A percentile compares a stretch with the other conserved stretches of the same genome.
These are phyloP conservation scores for Adoxophyes honmai DNA, from an alignment of 1,140 invertebrate genomes.

Conservation along the genomic window DNA sequence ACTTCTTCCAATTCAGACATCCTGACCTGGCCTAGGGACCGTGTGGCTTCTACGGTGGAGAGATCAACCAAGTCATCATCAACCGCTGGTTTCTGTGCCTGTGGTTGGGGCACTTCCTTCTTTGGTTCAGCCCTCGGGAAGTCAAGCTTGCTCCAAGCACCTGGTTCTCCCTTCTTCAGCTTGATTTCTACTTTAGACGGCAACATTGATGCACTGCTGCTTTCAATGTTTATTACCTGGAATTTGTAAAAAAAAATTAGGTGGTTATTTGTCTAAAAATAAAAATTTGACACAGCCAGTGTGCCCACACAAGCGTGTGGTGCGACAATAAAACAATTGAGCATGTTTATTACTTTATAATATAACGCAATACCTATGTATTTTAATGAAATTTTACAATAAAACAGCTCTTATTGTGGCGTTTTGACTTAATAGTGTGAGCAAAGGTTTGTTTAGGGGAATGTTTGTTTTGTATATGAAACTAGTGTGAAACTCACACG, in stretches of 20 bases:
- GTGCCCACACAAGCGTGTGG: too few relatives aligned
- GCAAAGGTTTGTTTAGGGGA: too few relatives aligned
- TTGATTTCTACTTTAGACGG: conserved; percentile 98
- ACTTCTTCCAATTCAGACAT: conserved; percentile 33
- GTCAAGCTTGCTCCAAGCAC: conserved; percentile 88
- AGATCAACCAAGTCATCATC: conserved; percentile 76
- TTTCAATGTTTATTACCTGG: conserved; percentile 83
- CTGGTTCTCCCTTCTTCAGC: conserved; percentile 90
- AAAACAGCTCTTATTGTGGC: too few relatives aligned
- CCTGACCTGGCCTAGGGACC: conserved; percentile 62
- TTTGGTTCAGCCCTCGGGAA: conserved; percentile 76
- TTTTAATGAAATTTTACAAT: too few relatives aligned
- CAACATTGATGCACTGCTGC: conserved; percentile 87
- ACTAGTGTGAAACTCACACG: too few relatives aligned
- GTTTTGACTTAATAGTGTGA: too few relatives aligned
- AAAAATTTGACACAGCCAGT: too few relatives aligned
- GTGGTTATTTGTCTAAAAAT: neutral
- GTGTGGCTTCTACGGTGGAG: conserved; percentile 64
- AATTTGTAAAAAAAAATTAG: conserved; percentile 19
- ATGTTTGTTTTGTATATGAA: too few relatives aligned
- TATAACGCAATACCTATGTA: too few relatives aligned
- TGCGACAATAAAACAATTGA: too few relatives aligned
- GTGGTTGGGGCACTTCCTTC: conserved; percentile 33
- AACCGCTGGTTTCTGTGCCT: conserved; percentile 28
- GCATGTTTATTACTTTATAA: too few relatives aligned